phyloP scores from a whole-genome alignment of 2,797 vertebrate species.

The Enteromius radiatus region DNA sequence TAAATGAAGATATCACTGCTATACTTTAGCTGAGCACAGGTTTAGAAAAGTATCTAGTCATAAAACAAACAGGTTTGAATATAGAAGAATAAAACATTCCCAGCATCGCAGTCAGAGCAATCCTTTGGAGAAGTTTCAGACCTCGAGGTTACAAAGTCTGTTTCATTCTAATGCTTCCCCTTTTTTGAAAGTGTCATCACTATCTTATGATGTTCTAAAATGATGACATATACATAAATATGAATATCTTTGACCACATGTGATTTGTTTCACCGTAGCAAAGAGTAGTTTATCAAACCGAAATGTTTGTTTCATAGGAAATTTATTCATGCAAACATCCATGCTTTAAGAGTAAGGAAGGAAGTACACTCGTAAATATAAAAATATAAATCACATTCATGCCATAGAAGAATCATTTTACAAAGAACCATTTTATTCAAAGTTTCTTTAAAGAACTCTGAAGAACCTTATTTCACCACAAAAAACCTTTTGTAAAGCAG shows the following conservation, averaged over 20 bases:
- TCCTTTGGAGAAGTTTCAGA: not conserved
- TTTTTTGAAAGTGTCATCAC: conserved; percentile 1
- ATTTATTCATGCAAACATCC: not conserved
- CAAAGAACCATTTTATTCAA: too few species aligned
- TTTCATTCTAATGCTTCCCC: not conserved
- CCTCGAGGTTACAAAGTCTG: not conserved
- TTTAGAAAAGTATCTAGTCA: not conserved
- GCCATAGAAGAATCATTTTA: not conserved
- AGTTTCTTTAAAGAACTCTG: not conserved
- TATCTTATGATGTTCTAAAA: conserved; percentile 16
- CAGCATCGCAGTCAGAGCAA: not conserved
- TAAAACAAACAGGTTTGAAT: not conserved
- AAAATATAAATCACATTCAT: not conserved
- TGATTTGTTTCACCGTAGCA: not conserved
- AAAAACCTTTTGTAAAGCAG: too few species aligned
- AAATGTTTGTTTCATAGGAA: not conserved
- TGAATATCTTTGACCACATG: not conserved
- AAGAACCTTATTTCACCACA: too few species aligned
- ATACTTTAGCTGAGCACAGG: not conserved
- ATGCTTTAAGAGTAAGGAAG: too few species aligned
- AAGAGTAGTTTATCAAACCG: not conserved
- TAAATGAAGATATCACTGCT: too few species aligned
- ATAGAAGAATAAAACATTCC: not conserved
- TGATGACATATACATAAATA: not conserved
- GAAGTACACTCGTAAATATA: too few species aligned